Evolutionary conservation across 2,888 invertebrate species (phyloP).

Genomic region (Machimus atricapillus): DNA sequence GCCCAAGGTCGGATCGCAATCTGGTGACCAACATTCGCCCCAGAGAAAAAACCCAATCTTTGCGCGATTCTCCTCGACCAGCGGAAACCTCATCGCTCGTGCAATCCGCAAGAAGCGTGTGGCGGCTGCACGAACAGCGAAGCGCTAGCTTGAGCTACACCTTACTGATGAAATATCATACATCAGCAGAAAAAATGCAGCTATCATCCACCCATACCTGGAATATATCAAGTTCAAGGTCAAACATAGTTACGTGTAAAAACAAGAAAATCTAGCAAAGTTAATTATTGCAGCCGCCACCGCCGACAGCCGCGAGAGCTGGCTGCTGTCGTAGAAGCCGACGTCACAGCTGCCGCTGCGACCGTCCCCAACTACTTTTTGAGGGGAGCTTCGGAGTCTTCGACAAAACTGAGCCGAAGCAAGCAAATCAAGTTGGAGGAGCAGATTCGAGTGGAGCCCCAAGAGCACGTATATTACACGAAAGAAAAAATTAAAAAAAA

Average conservation of each 20-base stretch:
- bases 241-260: constrained; percentile 48
- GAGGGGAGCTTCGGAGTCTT: neutral
- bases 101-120: constrained; percentile 1
- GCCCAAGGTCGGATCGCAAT: constrained; percentile 12
- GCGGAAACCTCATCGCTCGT: constrained; percentile 5
- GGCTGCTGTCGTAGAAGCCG: neutral
- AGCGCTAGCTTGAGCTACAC: constrained; percentile 6
- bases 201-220: constrained; percentile 36
- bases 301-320: neutral
- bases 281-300: constrained; percentile 22
- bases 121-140: neutral
- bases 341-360: neutral
- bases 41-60: neutral
- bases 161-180: constrained; percentile 28
- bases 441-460: neutral
- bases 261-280: constrained; percentile 31
- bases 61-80: neutral
- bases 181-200: constrained; percentile 33
- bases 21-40: constrained; percentile 1
- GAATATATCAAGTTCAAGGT: constrained; percentile 56
- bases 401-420: neutral
- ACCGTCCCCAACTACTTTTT: neutral
- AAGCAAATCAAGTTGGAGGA: neutral
- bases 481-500: too few relatives aligned
- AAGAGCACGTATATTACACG: neutral